Evolutionary conservation across 2,113 vertebrate species (phyloP), one percentile per base, ranked within the genome.

Genomic region (Raja brachyura): DNA sequence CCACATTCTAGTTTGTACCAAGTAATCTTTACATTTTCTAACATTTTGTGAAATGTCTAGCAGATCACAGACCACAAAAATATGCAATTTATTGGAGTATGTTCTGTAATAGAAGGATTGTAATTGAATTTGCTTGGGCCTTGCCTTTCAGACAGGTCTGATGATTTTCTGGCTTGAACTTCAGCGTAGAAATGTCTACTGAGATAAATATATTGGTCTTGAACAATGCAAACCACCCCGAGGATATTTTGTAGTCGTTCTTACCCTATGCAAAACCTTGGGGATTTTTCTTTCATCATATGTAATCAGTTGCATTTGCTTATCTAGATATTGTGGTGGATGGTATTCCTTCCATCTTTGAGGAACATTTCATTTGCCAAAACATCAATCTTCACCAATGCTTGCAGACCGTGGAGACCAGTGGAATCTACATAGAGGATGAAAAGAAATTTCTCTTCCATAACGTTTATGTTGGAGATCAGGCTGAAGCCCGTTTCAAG

Each of bases 401-500:
- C 11, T 95, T 97, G 56, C 96, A 95, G 93, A 97, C 95, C 0
- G 54, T 93, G 81, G 94, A 95, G 39, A 95, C 95, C 1, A 88
- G 94, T 0, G 95, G 98, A 0, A 93, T 99, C 86, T 99, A 97
- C 0, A 14, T 99, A 93, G 95, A 94, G 59, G 97, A 98, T 0
- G 97, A 98, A 93, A 99, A 98, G 94, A 97, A 95, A 93, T 99
- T 99, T 76, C 59, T 98, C 93, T 99, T 99, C 94, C 96, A 94
- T 93, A 97, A 97, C 0, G 94, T 97, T 48, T 95, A 97, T 20
- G 97, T 98, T 56, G 96, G 97, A 79, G 95, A 93, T 13, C 94
- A 94, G 18, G 96, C 95, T 93, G 95, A 95, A 86, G 98, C 98
- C 76, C 97, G 97, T 54, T 97, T 99, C 94, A 97, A 97, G 93